Conservation (phyloP, 2,113 vertebrate species). For the Eubucco bourcierii region DNA sequence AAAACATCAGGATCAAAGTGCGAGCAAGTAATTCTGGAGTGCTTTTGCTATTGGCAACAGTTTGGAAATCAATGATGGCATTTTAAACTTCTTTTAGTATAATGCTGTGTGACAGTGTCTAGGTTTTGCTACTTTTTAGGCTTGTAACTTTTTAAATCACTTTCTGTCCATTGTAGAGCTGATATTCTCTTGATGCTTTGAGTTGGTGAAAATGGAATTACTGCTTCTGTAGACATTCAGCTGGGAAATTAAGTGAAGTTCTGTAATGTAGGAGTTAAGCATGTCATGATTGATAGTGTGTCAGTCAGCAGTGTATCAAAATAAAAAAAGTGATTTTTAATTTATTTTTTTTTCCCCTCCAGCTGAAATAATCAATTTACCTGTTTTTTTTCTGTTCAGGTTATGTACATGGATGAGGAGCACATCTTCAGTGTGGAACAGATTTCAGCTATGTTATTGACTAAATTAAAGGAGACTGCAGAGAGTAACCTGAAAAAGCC, state of each 20-base stretch:
- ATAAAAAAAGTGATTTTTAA: no score
- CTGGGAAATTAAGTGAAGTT: background rate
- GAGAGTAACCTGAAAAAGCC: conserved; percentile 83
- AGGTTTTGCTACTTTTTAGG: background rate
- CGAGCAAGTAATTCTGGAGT: background rate
- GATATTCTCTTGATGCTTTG: background rate
- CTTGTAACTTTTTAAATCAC: background rate
- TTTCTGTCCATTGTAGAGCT: background rate
- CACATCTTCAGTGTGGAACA: conserved; percentile 82
- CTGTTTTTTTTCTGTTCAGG: conserved; percentile 63
- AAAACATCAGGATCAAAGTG: background rate
- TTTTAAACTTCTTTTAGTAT: background rate
- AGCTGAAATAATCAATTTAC: background rate
- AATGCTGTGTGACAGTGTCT: background rate
- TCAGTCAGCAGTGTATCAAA: background rate
- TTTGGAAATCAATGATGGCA: background rate
- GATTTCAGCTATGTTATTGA: conserved; percentile 84
- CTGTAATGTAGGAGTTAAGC: background rate
- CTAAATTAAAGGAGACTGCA: conserved; percentile 84
- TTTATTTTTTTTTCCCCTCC: background rate
- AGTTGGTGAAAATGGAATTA: background rate
- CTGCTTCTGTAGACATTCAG: background rate
- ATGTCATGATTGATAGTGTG: background rate
- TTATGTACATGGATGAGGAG: conserved; percentile 83
- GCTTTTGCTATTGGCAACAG: background rate